Base-by-base conservation (phyloP, 2,797 vertebrate genomes). In the Molossus molossus region DNA sequence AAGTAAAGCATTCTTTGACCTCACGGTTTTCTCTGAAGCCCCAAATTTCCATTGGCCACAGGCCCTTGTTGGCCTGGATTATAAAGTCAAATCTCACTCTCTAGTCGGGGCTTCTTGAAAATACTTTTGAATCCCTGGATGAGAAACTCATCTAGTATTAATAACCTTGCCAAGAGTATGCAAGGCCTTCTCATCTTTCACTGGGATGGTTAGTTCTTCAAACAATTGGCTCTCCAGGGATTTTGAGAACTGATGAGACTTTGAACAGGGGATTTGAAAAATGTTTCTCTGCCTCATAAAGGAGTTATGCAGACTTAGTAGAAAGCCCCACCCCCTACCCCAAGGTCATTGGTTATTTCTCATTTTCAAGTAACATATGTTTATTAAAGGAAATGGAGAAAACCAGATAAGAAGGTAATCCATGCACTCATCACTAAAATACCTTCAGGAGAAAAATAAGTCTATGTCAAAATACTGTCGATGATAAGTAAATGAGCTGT, bases 361-460 rank as follows among this genome's bases (percentile, higher is more conserved):
- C 60, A 80, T 58, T 91, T 96, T 80, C 57, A 69, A 93, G n/a
- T 77, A 85, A 72, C 29, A 70, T 13, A 23, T 79, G n/a, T 14
- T 88, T 94, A 50, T 79, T 77, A 87, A 91, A 92, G 14, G 45
- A 91, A 94, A 95, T 77, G n/a, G 58, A 76, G 9, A 37, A 90
- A 95, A 83, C 53, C 55, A 55, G 33, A 12, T 87, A 62, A 84
- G 96, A 91, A 90, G 53, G 69, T 90, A 87, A 84, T 84, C 25
- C 11, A 65, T 11, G 9, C 23, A 9, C 21, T 48, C 37, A 18
- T 87, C 33, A 70, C 25, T 87, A 93, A 91, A 92, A 48, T 53
- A 17, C n/a, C 10, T 65, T 69, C 13, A 50, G 13, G 45, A 15
- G 7, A 70, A 82, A 90, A 84, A n/a, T 87, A 88, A 62, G 37